Base-by-base conservation (phyloP, 1,140 invertebrate genomes). In the Ylistrum balloti region DNA sequence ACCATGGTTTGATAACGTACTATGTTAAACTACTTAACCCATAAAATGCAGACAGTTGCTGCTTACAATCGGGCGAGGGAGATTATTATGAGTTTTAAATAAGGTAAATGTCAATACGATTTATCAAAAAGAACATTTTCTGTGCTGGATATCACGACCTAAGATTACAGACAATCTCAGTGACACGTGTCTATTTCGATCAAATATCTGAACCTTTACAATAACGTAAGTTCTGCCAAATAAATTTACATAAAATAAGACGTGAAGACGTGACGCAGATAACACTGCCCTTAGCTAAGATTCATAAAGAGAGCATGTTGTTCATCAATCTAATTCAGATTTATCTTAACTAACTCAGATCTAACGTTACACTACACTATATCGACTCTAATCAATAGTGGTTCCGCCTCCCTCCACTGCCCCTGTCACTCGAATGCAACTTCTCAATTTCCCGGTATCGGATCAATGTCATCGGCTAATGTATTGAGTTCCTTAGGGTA, bases 21-120 rank as follows among this genome's bases (percentile, higher is more conserved):
- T 74, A 74, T 74, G 56, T 74, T 74, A 74, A 74, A 74, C 9
- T 28, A 74, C 22, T 74, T 74, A 74, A 74, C 56, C 56, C 56
- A 74, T 74, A 74, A 74, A 74, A n/a, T 74, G 56, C 56, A 74
- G 56, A 74, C 56, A 74, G 56, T 74, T 74, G 56, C 9, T n/a
- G 56, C 56, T 74, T 74, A 74, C 56, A 74, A 74, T 74, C 11
- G 56, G 5, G 28, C 5, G 56, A 74, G 28, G n/a, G 17, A 28
- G 56, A 74, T 74, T 74, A n/a, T 74, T 74, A 74, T 74, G 56
- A 74, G 56, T 74, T 74, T 28, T 28, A 74, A 74, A n/a, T 28
- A n/a, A 56, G 45, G 45, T 56, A 74, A 28, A 74, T 28, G 56
- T 74, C n/a, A 9, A 74, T 28, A 5, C n/a, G 17, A n/a, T 74